A percentile compares a stretch with the other conserved stretches of the same genome.
Conservation (phyloP, 2,888 invertebrate species). For the Helicoverpa assulta region DNA sequence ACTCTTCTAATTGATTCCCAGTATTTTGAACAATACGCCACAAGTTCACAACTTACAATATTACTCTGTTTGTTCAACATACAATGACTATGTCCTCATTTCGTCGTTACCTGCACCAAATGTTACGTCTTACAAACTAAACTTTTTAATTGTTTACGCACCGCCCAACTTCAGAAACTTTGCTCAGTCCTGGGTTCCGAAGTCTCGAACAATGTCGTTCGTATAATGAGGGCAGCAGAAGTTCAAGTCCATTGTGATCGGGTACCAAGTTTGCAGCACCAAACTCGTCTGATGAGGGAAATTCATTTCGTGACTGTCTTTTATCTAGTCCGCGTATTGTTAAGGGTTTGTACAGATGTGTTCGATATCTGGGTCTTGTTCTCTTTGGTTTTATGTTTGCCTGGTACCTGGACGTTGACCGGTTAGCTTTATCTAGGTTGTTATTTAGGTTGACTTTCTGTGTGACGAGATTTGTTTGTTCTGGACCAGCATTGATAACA, state of each 20-base stretch:
- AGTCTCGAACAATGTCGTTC: constrained; percentile 46
- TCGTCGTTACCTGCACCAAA: constrained; percentile 17
- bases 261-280: constrained; percentile 46
- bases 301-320: constrained; percentile 52
- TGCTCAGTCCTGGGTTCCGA: constrained; percentile 42
- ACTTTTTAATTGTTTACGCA: constrained; percentile 52
- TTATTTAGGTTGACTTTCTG: constrained; percentile 1
- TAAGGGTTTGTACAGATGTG: constrained; percentile 46
- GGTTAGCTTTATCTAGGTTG: not conserved
- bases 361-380: constrained; percentile 22
- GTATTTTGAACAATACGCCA: not conserved
- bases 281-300: constrained; percentile 47
- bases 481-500: too few species aligned
- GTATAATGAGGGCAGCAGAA: constrained; percentile 53
- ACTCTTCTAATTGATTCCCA: too few species aligned
- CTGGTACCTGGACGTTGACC: constrained; percentile 19
- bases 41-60: not conserved
- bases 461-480: not conserved
- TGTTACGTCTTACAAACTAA: constrained; percentile 9
- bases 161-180: constrained; percentile 39
- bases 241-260: constrained; percentile 53
- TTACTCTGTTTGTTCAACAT: not conserved
- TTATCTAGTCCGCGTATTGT: constrained; percentile 57
- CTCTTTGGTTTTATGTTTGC: constrained; percentile 25
- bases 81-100: not conserved